A percentile compares a stretch with the other conserved stretches of the same genome.
These are phyloP conservation scores for Aurelia coerulea DNA, from an alignment of 30 jellyfish, hydroid and myxozoan genomes.

Conservation along the genomic window DNA sequence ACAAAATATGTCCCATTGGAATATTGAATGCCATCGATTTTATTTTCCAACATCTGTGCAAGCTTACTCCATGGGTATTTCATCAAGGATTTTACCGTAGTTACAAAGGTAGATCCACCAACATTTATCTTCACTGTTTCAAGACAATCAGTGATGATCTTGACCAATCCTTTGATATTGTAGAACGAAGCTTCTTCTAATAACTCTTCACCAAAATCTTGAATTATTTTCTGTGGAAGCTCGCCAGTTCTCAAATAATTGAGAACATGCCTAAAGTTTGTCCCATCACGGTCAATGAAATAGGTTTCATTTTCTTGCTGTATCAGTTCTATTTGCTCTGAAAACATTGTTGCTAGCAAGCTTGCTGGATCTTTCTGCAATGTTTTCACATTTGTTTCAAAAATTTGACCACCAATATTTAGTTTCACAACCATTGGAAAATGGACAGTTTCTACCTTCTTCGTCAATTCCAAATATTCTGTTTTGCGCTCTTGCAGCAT, in stretches of 20 bases:
- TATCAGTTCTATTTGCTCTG: neutral
- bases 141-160: too few species aligned
- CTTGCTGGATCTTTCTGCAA: conserved; percentile 1
- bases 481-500: too few species aligned
- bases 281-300: conserved; percentile 25
- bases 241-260: conserved; percentile 15
- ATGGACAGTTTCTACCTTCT: too few species aligned
- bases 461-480: too few species aligned
- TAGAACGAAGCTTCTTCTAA: conserved; percentile 15
- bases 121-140: too few species aligned
- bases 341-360: conserved; percentile 21
- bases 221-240: neutral
- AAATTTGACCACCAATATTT: neutral
- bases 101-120: too few species aligned
- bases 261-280: conserved; percentile 8
- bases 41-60: too few species aligned
- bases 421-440: too few species aligned
- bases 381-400: conserved; percentile 1
- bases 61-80: too few species aligned
- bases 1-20: too few species aligned
- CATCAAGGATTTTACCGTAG: too few species aligned
- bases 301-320: conserved; percentile 7
- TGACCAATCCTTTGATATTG: neutral
- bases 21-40: too few species aligned
- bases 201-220: neutral